Evolutionary conservation across 2,888 invertebrate genomes (phyloP), one percentile per base, ranked within the genome.

Genomic region (Diadegma fenestrale): DNA sequence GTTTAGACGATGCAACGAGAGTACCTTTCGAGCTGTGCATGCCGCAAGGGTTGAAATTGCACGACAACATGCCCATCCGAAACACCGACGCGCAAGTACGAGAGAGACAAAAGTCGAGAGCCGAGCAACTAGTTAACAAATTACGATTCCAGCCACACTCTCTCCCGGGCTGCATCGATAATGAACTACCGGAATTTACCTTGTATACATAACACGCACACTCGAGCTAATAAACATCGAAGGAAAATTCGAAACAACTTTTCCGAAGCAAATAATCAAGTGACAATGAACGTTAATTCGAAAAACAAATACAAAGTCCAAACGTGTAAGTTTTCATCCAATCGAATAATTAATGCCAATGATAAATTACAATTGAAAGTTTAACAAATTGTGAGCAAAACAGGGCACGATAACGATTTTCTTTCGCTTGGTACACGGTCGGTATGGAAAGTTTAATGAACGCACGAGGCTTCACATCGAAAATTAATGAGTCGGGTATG

Each of bases 81-180:
- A 8, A 22, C 22, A 41, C 17, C 10, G 58, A 58, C 7, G 17
- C 37, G 17, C 37, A 12, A 58, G 37, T 19, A 41, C 41, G 68
- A 80, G 68, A 58, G 43, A 73, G 54, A 66, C 22, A 58, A 43
- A 64, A 68, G 22, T 76, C 45, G 48, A 63, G 76, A 48, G 22
- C 61, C 69, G 41, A 76, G 69, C 75, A 81, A 81, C 68, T 76
- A 76, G 75, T 76, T 81, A 63, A 81, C 75, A 75, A 81, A 76
- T 76, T 76, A 76, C 69, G 69, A 81, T 81, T 81, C 69, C 63
- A 61, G 75, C 69, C 69, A 19, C 63, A 69, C 68, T 68, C 8
- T n/a, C 43, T 58, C 54, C 48, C 72, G 17, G 30, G 33, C 68
- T 61, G 73, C 68, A 79, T 79, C 72, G 81, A 76, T 81, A 76